Conservation (phyloP, 2,797 vertebrate genomes). For the Miichthys miiuy region DNA sequence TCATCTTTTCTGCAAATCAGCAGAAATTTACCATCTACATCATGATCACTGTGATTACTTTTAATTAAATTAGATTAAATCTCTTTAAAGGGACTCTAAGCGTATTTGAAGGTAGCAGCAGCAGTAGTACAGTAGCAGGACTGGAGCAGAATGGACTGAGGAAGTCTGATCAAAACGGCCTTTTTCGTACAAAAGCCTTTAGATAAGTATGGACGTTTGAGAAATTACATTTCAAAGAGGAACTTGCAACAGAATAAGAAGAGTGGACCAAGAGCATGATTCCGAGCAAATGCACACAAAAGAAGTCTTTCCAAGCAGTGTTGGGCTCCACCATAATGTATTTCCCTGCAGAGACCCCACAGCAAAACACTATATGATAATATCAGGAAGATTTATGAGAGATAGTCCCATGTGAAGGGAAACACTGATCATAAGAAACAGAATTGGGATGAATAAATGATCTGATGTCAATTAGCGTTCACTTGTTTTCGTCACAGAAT, state of each 20-base stretch:
- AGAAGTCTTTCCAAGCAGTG: slow-evolving; percentile 41
- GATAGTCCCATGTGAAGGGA: slow-evolving; percentile 10
- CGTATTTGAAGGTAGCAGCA: background rate
- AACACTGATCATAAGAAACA: background rate
- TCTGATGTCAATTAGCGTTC: slow-evolving; percentile 3
- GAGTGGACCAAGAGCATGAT: slow-evolving; percentile 29
- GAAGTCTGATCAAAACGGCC: slow-evolving; percentile 50
- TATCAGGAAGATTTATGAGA: slow-evolving; percentile 19
- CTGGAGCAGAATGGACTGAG: slow-evolving; percentile 8
- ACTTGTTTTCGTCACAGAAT: background rate
- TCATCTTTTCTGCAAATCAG: too few species aligned
- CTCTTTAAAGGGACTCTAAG: background rate
- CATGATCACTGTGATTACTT: background rate
- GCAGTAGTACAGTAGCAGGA: background rate
- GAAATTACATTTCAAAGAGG: slow-evolving; percentile 57
- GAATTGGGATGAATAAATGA: slow-evolving; percentile 1
- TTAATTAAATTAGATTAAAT: background rate
- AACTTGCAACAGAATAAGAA: slow-evolving; percentile 39
- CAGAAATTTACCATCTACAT: background rate
- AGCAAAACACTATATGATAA: slow-evolving; percentile 11
- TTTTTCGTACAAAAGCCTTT: slow-evolving; percentile 54
- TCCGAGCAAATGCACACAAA: slow-evolving; percentile 63
- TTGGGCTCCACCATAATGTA: background rate
- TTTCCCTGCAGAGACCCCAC: slow-evolving; percentile 21
- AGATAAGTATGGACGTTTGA: slow-evolving; percentile 50